Conservation (phyloP, 1,140 invertebrate species). For the Andrena cerasifolii region DNA sequence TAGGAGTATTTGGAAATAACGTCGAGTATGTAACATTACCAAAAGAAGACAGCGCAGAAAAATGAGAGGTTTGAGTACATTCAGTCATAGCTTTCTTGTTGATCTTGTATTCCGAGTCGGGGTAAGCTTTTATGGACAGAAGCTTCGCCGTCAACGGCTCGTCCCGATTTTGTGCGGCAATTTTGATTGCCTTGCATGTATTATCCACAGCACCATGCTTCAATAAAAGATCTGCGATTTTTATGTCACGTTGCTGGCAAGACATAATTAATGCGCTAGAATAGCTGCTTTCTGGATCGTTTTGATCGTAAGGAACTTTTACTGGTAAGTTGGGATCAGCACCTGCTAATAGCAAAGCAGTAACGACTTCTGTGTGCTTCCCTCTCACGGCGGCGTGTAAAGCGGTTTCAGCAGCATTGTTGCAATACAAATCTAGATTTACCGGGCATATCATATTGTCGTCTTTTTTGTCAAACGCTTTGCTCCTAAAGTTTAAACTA, state of each 20-base stretch:
- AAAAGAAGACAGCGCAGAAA: slow-evolving; percentile 83
- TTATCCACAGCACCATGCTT: slow-evolving; percentile 94
- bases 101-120: slow-evolving; percentile 93
- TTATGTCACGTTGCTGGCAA: slow-evolving; percentile 81
- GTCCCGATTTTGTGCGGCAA: slow-evolving; percentile 88
- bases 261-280: slow-evolving; percentile 79
- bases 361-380: slow-evolving; percentile 89
- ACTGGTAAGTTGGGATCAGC: slow-evolving; percentile 88
- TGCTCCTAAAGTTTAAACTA: slow-evolving; percentile 86
- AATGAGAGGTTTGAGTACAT: slow-evolving; percentile 84
- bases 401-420: slow-evolving; percentile 89
- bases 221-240: slow-evolving; percentile 89
- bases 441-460: slow-evolving; percentile 86
- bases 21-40: slow-evolving; percentile 89
- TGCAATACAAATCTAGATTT: slow-evolving; percentile 89
- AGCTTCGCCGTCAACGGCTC: slow-evolving; percentile 89
- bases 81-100: slow-evolving; percentile 93
- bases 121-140: slow-evolving; percentile 90
- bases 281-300: slow-evolving; percentile 76
- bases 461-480: slow-evolving; percentile 81
- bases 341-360: slow-evolving; percentile 88
- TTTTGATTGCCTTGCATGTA: slow-evolving; percentile 90
- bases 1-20: slow-evolving; percentile 92
- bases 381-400: slow-evolving; percentile 91
- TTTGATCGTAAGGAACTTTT: slow-evolving; percentile 79